Evolutionary conservation across 35 echinoderm and acorn worm genomes (phyloP), one percentile per base, ranked within the genome.

Genomic region (Ophioderma brevispina): DNA sequence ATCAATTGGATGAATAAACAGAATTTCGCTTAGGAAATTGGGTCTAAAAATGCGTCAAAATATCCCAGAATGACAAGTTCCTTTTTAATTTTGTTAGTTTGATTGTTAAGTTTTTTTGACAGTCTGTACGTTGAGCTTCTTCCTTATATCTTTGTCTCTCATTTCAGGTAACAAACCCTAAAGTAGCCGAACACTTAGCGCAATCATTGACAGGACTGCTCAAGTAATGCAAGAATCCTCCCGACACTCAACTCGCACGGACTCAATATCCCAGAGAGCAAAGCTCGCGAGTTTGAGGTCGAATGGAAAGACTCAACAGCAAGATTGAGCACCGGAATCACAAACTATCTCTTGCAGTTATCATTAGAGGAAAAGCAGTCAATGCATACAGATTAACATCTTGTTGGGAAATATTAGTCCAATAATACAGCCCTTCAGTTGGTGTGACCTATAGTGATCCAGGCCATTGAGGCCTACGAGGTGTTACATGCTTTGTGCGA

Each of bases 361-460:
- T 92, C 96, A 2, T 75, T 98, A 37, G 96, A 98, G 75, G 96
- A 98, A 77, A 98, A 93, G 77, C 95, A 98, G 86, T 89, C 93
- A 98, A 89, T 37, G 93, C 93, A 0, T 90, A 98, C 83, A 84
- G 96, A 35, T 78, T 98, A 21, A 98, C 93, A 5, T 92, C 84
- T 98, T 39, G 90, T 95, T 18, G 96, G 96, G 15, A 98, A 98
- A 80, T 98, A 98, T 49, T 93, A 98, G 81, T 92, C 89, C 18
- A 98, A 98, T 82, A 98, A 98, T 84, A 98, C 96, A 14, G 96
- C 96, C 17, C 82, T 98, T 31, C 96, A 98, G 84, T 76, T 98
- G 55, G 96, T 0, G 90, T 95, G 19, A 98, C 92, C 84, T 98
- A 98, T 82, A 92, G 93, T 35, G 96, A 98, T 42, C 96, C n/a